These are phyloP conservation scores for Megaptera novaeangliae DNA, from an alignment of 2,113 vertebrate genomes.

Conservation along the genomic window DNA sequence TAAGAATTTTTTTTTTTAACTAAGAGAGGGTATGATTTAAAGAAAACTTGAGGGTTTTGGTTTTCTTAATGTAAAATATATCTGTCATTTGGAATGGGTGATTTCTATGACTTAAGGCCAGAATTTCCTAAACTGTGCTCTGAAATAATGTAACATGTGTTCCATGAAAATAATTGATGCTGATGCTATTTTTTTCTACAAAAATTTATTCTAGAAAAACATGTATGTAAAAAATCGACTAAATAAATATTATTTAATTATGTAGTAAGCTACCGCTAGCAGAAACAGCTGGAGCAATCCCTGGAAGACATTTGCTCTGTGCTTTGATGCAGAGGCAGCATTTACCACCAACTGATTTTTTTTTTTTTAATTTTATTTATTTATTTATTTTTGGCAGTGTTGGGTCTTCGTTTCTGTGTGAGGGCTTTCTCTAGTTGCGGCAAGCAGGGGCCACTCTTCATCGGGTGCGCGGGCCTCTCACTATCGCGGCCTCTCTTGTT, in stretches of 20 bases:
- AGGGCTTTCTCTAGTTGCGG: no score
- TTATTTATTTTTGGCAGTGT: no score
- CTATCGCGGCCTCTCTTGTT: no score
- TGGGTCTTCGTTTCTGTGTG: no score
- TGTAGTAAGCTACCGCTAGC: not conserved
- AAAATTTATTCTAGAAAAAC: slow-evolving; percentile 29
- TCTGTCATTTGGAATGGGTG: not conserved
- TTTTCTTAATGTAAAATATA: not conserved
- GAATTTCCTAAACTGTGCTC: not conserved
- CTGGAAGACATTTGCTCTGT: not conserved
- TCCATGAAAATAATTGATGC: not conserved
- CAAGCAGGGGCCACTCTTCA: no score
- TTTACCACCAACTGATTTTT: not conserved
- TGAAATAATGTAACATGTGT: not conserved
- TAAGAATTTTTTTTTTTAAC: not conserved
- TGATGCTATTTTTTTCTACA: not conserved
- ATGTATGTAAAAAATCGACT: not conserved
- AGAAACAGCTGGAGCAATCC: not conserved
- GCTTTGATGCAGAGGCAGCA: not conserved
- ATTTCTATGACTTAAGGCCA: not conserved
- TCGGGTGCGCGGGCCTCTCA: no score
- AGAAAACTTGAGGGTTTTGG: not conserved
- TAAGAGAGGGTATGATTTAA: not conserved
- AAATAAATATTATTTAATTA: not conserved
- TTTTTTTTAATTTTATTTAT: no score